These are phyloP conservation scores for Sturnira hondurensis DNA, from an alignment of 2,113 vertebrate genomes.

Conservation along the genomic window DNA sequence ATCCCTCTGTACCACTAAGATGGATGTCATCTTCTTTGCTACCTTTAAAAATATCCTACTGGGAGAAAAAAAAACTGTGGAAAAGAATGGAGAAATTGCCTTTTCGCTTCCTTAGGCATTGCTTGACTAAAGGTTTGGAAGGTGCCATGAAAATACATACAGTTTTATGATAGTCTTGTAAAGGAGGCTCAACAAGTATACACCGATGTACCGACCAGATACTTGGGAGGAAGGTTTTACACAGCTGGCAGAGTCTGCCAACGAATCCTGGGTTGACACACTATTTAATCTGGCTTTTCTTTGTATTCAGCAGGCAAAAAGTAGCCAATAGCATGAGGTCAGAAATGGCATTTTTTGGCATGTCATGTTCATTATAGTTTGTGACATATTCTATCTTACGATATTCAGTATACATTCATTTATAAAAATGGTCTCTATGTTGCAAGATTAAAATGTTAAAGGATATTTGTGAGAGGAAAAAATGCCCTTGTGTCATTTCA, in stretches of 20 bases:
- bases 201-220: conserved; percentile 24
- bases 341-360: conserved; percentile 35
- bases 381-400: conserved; percentile 48
- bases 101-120: conserved; percentile 47
- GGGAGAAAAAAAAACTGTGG: neutral
- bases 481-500: conserved; percentile 53
- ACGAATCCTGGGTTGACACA: conserved; percentile 10
- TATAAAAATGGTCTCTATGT: neutral
- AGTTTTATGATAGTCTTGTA: conserved; percentile 60
- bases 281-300: conserved; percentile 39
- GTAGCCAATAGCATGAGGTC: neutral
- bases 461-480: conserved; percentile 42
- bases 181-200: conserved; percentile 58
- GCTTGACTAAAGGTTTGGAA: conserved; percentile 63
- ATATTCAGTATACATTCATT: conserved; percentile 54
- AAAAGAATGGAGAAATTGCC: conserved; percentile 44
- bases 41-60: conserved; percentile 35
- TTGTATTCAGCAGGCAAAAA: neutral
- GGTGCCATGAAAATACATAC: conserved; percentile 51
- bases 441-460: conserved; percentile 55
- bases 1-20: neutral
- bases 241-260: neutral
- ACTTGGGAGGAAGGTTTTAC: conserved; percentile 6
- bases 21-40: conserved; percentile 29
- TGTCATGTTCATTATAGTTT: conserved; percentile 60